Base-by-base conservation (phyloP, 2,113 vertebrate species). In the Urocynchramus pylzowi region DNA sequence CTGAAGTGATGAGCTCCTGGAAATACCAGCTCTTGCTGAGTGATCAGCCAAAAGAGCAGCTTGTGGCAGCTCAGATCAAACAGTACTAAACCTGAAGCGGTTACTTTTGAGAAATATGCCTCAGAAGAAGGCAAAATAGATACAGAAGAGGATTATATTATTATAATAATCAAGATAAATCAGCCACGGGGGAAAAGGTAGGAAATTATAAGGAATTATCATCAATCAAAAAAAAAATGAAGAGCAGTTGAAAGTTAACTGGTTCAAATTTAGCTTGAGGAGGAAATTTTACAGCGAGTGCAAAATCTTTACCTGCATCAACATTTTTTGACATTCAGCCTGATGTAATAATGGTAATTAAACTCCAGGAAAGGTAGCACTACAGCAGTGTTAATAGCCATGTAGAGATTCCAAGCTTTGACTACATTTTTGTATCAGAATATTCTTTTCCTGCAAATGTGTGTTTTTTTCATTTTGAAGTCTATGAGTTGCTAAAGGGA, bases 101-200 rank as follows among this genome's bases (percentile, higher is more conserved):
- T 67, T 74, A 14, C 59, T 76, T 8, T 52, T 3, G 35, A 80
- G 35, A 83, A 83, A 83, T 57, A 56, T 10, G 8, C 67, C 41
- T 84, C 49, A 67, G 64, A 91, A 89, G 57, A 77, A 83, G 64
- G 71, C 47, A 84, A 93, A 94, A 87, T 24, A 63, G 45, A 59
- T n/a, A 14, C 1, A 16, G 31, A 11, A 6, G 14, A 59, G 56
- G 24, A 63, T 91, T 73, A 73, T 64, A 52, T 57, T 65, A 39
- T 86, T 84, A 67, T 35, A 71, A 57, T 76, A 89, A 89, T 90
- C 54, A 93, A 71, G 53, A 88, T 28, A 79, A 96, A 85, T 86
- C 80, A 92, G 73, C 53, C 22, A 27, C 49, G 26, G 56, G 44
- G 42, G 10, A 26, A 61, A 91, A 89, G 41, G 41, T 35, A 42